These are phyloP conservation scores for Casuarius casuarius DNA, from an alignment of 2,113 vertebrate genomes.

Conservation along the genomic window DNA sequence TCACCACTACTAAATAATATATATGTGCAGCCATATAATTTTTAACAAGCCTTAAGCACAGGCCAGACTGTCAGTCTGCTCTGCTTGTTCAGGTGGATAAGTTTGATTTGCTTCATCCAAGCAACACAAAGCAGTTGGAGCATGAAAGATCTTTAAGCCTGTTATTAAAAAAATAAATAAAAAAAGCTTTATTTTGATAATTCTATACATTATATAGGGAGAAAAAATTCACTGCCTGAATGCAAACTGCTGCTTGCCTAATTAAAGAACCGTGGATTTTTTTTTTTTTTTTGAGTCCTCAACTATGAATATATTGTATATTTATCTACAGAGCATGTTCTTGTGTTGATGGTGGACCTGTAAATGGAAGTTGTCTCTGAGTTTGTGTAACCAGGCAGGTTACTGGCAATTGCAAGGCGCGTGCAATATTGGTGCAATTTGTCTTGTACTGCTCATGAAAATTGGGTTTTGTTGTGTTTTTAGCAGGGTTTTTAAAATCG, in stretches of 20 bases:
- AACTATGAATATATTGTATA: background rate
- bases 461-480: background rate
- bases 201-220: background rate
- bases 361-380: background rate
- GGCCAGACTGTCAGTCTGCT: background rate
- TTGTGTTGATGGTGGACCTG: background rate
- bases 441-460: background rate
- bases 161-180: accelerated
- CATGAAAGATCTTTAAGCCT: background rate
- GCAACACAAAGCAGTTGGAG: background rate
- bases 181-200: background rate
- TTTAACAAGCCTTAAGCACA: background rate
- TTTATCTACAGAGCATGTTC: background rate
- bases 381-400: background rate
- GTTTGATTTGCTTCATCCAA: background rate
- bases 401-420: background rate
- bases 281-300: background rate
- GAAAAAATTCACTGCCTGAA: background rate
- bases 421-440: background rate
- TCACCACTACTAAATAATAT: background rate
- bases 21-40: background rate
- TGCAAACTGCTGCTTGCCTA: background rate
- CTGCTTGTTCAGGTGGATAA: background rate
- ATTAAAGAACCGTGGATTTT: background rate
- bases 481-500: background rate